These are phyloP conservation scores for Coenonympha glycerion DNA, from an alignment of 2,888 invertebrate species.

Conservation along the genomic window DNA sequence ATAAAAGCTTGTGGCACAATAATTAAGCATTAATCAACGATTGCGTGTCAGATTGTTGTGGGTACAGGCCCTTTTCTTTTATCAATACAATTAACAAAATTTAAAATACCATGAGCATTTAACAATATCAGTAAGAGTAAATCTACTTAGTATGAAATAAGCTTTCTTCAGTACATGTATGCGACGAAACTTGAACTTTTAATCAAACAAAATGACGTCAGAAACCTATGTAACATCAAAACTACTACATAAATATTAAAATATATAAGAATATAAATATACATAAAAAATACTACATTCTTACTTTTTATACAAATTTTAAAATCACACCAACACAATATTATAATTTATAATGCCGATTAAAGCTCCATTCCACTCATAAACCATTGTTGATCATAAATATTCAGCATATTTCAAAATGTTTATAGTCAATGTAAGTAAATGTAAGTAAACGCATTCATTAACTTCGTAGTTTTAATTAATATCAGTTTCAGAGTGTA, in stretches of 20 bases:
- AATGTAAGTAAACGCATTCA: too few relatives aligned
- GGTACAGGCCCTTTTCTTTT: constrained; percentile 10
- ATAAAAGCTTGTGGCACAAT: background rate
- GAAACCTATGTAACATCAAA: constrained; percentile 13
- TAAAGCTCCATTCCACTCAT: constrained; percentile 22
- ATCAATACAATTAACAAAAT: constrained; percentile 12
- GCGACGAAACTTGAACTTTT: background rate
- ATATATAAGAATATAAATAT: too few relatives aligned
- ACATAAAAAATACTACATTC: constrained; percentile 14
- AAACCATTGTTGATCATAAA: background rate
- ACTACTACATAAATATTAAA: constrained; percentile 7
- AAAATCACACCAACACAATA: constrained; percentile 22
- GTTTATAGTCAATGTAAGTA: too few relatives aligned
- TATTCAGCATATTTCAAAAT: background rate
- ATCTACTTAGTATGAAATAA: too few relatives aligned
- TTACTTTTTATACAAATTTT: constrained; percentile 4
- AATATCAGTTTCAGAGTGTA: too few relatives aligned
- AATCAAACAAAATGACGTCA: background rate
- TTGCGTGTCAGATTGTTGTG: constrained; percentile 15
- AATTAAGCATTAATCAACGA: constrained; percentile 4
- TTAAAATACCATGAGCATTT: too few relatives aligned
- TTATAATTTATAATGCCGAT: constrained; percentile 21
- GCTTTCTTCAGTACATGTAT: too few relatives aligned
- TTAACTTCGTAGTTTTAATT: too few relatives aligned
- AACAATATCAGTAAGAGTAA: too few relatives aligned